Conservation (phyloP, 1,140 invertebrate genomes). For the Drosophila ironensis region DNA sequence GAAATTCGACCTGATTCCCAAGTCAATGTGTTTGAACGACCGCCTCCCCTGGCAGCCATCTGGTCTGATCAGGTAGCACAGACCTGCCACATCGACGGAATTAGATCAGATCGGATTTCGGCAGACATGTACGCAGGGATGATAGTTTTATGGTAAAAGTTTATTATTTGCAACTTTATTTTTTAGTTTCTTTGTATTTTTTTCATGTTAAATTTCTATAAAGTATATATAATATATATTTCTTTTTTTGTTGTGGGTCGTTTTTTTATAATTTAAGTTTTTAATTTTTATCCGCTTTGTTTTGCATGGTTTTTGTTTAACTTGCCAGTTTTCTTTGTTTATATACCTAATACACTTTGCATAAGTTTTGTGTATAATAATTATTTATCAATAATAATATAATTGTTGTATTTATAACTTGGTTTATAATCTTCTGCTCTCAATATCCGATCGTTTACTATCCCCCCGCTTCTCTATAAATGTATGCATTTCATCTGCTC, state of each 20-base stretch:
- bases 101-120: too few relatives aligned
- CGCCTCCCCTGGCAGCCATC: slow-evolving; percentile 5
- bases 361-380: slow-evolving; percentile 77
- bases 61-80: not conserved
- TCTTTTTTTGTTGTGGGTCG: slow-evolving; percentile 51
- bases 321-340: slow-evolving; percentile 51
- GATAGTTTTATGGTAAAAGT: slow-evolving; percentile 79
- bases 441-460: slow-evolving; percentile 18
- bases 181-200: slow-evolving; percentile 75
- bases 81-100: not conserved
- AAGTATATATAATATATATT: slow-evolving; percentile 82
- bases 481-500: not conserved
- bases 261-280: slow-evolving; percentile 37
- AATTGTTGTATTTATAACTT: slow-evolving; percentile 77
- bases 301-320: slow-evolving; percentile 51
- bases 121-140: not conserved
- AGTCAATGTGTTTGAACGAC: too few relatives aligned
- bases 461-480: not conserved
- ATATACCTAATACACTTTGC: slow-evolving; percentile 70
- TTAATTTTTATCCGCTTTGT: slow-evolving; percentile 42
- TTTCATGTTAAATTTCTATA: slow-evolving; percentile 81
- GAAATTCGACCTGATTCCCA: not conserved
- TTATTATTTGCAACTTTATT: slow-evolving; percentile 81
- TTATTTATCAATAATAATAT: slow-evolving; percentile 79
- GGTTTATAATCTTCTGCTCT: slow-evolving; percentile 44